Conservation (phyloP, 1,140 invertebrate species). For the Drosophila mojavensis region DNA sequence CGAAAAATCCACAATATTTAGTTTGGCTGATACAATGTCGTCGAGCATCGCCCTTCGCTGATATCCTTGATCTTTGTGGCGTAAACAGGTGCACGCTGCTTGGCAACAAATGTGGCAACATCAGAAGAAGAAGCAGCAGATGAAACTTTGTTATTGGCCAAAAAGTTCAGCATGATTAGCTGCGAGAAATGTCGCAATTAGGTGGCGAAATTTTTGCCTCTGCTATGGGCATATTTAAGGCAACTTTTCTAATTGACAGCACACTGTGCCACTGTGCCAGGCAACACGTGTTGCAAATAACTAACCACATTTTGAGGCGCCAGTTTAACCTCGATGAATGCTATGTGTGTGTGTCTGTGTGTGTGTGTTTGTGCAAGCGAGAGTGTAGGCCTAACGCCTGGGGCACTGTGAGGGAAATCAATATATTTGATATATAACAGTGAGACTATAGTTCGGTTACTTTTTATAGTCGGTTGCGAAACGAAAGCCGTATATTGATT, state of each 20-base stretch:
- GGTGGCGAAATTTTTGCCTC: constrained; percentile 22
- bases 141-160: background rate
- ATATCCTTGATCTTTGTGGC: constrained; percentile 20
- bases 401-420: background rate
- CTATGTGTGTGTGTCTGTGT: background rate
- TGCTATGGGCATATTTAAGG: background rate
- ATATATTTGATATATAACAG: background rate
- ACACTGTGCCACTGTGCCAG: constrained; percentile 6
- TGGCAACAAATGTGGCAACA: constrained; percentile 7
- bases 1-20: constrained; percentile 47
- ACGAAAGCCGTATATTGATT: too few species aligned
- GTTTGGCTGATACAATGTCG: constrained; percentile 17
- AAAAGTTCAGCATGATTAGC: constrained; percentile 61
- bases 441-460: background rate
- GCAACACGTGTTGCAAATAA: constrained; percentile 35
- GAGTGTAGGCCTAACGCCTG: too few species aligned
- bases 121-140: background rate
- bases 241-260: constrained; percentile 59
- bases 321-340: constrained; percentile 6
- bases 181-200: constrained; percentile 69
- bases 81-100: constrained; percentile 26
- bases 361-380: background rate
- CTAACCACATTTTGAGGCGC: constrained; percentile 7
- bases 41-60: background rate
- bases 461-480: background rate